Evolutionary conservation across 2,888 invertebrate genomes (phyloP), one percentile per base, ranked within the genome.

Genomic region (Trichogramma evanescens): DNA sequence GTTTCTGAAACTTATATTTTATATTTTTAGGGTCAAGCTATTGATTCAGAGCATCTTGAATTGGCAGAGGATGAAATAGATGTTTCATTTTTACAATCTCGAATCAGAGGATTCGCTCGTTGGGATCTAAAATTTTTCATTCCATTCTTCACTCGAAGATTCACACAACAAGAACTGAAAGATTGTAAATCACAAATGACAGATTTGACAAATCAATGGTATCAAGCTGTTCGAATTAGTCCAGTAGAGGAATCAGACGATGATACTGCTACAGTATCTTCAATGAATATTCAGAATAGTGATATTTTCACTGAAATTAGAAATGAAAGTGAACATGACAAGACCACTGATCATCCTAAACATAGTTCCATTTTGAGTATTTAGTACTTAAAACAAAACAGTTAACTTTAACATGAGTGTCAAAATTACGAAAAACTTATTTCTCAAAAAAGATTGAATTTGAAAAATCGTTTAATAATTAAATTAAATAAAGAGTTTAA

Each of bases 121-220:
- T 84, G 94, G 74, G 97, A 98, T 79, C 84, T 93, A 71, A 93
- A 93, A 75, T 97, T 94, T 80, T 86, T 98, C 69, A 93, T 91
- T 69, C 98, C 98, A 7, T 96, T 98, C 80, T 96, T 98, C 74
- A 97, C 96, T 0, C 83, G 97, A 68, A 84, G 95, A 68, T 96
- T 97, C 73, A 97, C 96, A 6, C 94, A 95, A 75, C 80, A 93
- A 88, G 96, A 97, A 80, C 80, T 96, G 65, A 91, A 93, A 74
- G 96, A 97, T 78, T 96, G 96, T 74, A 93, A 93, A 78, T 93
- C 91, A 68, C 95, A 96, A 80, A 95, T 97, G 94, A 92, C 93
- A 2, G 93, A 93, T 78, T 81, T 97, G 66, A 95, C 96, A 0
- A 94, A 95, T 75, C 92, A 96, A 76, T 97, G 96, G 96, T 96